Conservation (phyloP, 2,797 vertebrate species). For the Sebastes steindachneri region DNA sequence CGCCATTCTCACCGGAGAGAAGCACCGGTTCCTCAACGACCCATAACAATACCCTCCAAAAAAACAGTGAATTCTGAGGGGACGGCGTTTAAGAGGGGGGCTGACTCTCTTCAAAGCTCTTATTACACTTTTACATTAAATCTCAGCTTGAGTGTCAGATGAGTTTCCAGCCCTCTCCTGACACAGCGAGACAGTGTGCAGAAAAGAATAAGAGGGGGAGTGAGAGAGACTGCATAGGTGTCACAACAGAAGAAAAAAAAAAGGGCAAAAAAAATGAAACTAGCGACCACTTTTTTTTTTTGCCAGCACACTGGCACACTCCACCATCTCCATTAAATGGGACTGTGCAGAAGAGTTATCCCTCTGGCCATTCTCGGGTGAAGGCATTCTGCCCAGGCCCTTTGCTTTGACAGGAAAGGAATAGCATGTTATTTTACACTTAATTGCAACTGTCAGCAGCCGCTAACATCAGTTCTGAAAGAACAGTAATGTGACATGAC, state of each 20-base stretch:
- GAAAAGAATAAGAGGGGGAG: conserved; percentile 27
- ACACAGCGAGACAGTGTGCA: conserved; percentile 54
- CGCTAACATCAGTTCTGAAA: conserved; percentile 89
- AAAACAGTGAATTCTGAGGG: conserved; percentile 72
- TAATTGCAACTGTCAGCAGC: conserved; percentile 94
- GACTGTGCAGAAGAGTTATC: conserved; percentile 84
- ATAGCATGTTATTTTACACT: conserved; percentile 92
- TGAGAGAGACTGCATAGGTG: conserved; percentile 35
- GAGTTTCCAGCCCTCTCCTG: conserved; percentile 72
- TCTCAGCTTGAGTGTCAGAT: conserved; percentile 76
- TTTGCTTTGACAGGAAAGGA: conserved; percentile 85
- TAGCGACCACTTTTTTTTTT: conserved; percentile 24
- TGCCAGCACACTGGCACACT: conserved; percentile 38
- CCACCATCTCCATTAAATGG: conserved; percentile 62
- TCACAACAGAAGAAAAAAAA: conserved; percentile 27
- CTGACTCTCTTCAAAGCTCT: conserved; percentile 71
- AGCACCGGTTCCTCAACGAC: conserved; percentile 61
- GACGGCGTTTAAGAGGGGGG: conserved; percentile 65
- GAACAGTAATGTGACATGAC: conserved; percentile 91
- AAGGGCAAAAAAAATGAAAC: conserved; percentile 38
- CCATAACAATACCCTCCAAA: conserved; percentile 77
- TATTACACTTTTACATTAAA: conserved; percentile 81
- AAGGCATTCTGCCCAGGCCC: conserved; percentile 82
- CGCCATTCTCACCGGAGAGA: conserved; percentile 66
- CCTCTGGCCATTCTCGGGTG: conserved; percentile 89